phyloP scores from a whole-genome alignment of 2,797 vertebrate species.

The Gallinago stenura region DNA sequence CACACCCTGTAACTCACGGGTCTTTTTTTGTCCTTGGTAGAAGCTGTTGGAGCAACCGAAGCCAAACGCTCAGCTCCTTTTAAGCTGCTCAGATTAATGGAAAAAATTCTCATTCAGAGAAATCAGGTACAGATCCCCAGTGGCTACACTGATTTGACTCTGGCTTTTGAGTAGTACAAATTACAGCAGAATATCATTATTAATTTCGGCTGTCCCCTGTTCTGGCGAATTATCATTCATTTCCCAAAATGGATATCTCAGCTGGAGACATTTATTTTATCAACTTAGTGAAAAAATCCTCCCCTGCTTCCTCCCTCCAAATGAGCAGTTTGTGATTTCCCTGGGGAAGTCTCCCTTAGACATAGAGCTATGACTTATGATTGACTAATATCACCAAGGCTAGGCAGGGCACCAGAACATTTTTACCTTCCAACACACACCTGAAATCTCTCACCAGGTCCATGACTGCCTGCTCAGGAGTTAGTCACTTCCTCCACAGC shows the following conservation, averaged over 20 bases:
- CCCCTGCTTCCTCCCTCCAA: background rate
- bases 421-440: constrained; percentile 9
- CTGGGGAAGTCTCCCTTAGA: background rate
- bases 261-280: constrained; percentile 36
- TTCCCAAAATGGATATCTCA: background rate
- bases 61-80: background rate
- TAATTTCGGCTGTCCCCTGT: constrained; percentile 17
- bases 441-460: constrained; percentile 24
- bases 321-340: constrained; percentile 18
- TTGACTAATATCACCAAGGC: constrained; percentile 1
- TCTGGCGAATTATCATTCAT: constrained; percentile 27
- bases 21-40: background rate
- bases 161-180: background rate
- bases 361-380: background rate
- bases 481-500: constrained; percentile 33
- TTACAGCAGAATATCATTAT: constrained; percentile 12
- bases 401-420: background rate
- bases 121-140: constrained; percentile 24
- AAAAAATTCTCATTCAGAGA: constrained; percentile 17
- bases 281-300: background rate
- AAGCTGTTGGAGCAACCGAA: background rate
- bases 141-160: background rate
- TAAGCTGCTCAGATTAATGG: background rate
- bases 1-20: background rate
- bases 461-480: background rate